A percentile compares a stretch with the other conserved stretches of the same genome.
Evolutionary conservation across 2,113 vertebrate genomes (phyloP).

Genomic region (Motacilla tschutschensis): DNA sequence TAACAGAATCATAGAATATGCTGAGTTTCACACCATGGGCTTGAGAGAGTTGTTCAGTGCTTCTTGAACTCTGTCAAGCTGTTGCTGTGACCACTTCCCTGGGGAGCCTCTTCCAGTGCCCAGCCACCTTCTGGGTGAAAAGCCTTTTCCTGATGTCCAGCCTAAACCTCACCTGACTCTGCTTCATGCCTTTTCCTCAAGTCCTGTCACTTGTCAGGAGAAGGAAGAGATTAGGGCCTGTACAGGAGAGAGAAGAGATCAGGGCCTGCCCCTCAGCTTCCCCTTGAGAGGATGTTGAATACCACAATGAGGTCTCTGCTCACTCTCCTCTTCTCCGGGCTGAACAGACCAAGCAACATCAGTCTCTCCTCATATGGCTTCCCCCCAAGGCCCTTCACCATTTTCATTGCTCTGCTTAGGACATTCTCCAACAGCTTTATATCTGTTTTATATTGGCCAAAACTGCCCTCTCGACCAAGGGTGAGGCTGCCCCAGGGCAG

Average conservation of each 20-base stretch:
- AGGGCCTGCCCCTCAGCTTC: not conserved
- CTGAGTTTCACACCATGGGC: not conserved
- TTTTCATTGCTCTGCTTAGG: not conserved
- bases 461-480: not conserved
- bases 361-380: rapidly evolving
- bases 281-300: not conserved
- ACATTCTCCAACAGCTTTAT: not conserved
- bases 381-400: not conserved
- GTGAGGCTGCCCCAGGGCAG: rapidly evolving
- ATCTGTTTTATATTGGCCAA: not conserved
- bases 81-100: not conserved
- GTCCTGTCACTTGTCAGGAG: not conserved
- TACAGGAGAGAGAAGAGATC: not conserved
- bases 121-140: not conserved
- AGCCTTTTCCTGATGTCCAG: not conserved
- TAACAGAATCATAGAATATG: not conserved
- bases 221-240: not conserved
- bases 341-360: not conserved
- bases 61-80: not conserved
- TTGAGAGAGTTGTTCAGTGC: not conserved
- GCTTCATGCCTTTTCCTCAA: not conserved
- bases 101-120: not conserved
- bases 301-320: not conserved
- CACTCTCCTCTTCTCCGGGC: not conserved
- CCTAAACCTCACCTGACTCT: not conserved